Base-by-base conservation (phyloP, 2,113 vertebrate genomes). In the Phalacrocorax aristotelis region DNA sequence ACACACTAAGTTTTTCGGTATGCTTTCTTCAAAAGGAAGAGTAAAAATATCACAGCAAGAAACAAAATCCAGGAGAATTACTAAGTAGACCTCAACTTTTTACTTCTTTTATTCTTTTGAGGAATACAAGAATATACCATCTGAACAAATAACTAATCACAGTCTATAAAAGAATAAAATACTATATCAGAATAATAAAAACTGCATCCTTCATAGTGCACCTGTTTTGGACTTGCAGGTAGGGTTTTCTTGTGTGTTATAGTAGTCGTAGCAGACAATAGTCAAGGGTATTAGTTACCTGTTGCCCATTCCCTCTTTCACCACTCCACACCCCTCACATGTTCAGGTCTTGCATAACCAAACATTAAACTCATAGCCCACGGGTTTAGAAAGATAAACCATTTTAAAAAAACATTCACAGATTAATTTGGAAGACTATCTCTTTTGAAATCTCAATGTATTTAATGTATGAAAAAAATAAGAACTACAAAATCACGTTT, bases 201-300 rank as follows among this genome's bases (percentile, higher is more conserved):
- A 11, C 12, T 74, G 2, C 7, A 6, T 54, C 8, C 7, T 81
- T 55, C 19, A 40, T 7, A 78, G 5, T 52, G 7, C 20, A n/a
- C 2, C 9, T 78, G 6, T 46, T n/a, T 7, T 66, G 49, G 11
- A 58, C 29, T 84, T 91, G 9, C 5, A 49, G 11, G 12, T 29
- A 23, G 8, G 7, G 0, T 1, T 8, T 40, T 58, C 44, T 62
- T 62, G 8, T 54, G 9, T 49, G 6, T 42, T 26, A 32, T 4
- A 83, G 13, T 51, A 80, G n/a, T 14, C 44, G 14, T 16, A 72
- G 34, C 15, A 83, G 25, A 64, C 3, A 46, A 22, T 7, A 51
- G 3, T 68, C 34, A 46, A 6, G 5, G 11, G 0, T 36, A 42
- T 60, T 64, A 51, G 3, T 30, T 71, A 32, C 10, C 48, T n/a